Conservation (phyloP, 2,113 vertebrate genomes). For the Puffinus mauretanicus region DNA sequence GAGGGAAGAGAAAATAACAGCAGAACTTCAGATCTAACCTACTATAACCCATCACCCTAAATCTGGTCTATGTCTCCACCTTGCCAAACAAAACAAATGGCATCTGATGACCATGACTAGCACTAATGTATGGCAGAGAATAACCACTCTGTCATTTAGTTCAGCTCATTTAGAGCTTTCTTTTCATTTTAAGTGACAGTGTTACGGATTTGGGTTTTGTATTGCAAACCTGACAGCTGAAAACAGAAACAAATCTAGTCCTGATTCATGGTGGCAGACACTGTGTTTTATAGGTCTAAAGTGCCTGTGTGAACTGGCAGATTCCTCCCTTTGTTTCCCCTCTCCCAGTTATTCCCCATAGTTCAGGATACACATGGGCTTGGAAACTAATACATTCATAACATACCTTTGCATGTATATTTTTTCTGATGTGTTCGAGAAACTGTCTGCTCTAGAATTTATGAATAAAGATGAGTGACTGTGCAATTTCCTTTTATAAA, state of each 20-base stretch:
- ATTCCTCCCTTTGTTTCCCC: neutral
- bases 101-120: neutral
- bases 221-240: neutral
- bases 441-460: neutral
- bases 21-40: neutral
- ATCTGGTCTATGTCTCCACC: neutral
- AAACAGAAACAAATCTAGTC: neutral
- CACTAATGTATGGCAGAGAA: neutral
- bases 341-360: neutral
- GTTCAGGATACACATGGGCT: neutral
- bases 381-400: neutral
- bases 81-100: neutral
- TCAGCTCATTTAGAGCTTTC: neutral
- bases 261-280: neutral
- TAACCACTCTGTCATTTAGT: neutral
- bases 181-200: neutral
- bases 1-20: neutral
- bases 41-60: neutral
- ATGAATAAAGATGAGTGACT: slow-evolving; percentile 39
- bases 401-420: neutral
- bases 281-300: neutral
- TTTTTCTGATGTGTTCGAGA: neutral
- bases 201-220: neutral
- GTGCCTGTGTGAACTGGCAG: neutral
- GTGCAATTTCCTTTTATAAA: neutral